Percentiles rank a stretch among this genome's conserved stretches.
phyloP scores from a whole-genome alignment of 2,113 vertebrate species.

The Pholis gunnellus region DNA sequence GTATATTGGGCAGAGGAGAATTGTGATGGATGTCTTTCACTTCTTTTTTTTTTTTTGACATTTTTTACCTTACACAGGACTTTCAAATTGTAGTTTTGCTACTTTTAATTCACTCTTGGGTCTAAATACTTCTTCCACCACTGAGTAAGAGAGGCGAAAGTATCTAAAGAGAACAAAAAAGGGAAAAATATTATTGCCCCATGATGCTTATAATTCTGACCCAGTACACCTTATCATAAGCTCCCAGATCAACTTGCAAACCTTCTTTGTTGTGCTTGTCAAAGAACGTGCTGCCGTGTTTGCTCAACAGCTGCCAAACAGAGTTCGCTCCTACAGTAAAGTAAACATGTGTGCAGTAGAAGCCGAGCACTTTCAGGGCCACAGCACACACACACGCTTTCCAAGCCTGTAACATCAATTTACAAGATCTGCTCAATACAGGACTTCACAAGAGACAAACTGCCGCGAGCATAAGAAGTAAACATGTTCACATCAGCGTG shows the following conservation, averaged over 20 bases:
- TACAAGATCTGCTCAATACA: neutral
- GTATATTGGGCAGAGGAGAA: neutral
- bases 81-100: neutral
- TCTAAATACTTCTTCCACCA: neutral
- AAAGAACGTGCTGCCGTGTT: slow-evolving; percentile 51
- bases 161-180: neutral
- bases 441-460: neutral
- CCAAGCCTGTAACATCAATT: slow-evolving; percentile 12
- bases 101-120: neutral
- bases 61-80: too few relatives aligned
- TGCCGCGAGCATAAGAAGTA: neutral
- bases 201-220: neutral
- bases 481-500: slow-evolving; percentile 58
- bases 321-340: slow-evolving; percentile 38
- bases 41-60: too few relatives aligned
- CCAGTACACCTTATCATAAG: neutral
- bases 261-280: slow-evolving; percentile 14
- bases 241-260: neutral
- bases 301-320: slow-evolving; percentile 45
- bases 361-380: neutral
- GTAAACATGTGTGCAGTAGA: slow-evolving; percentile 51
- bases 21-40: too few relatives aligned
- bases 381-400: neutral
- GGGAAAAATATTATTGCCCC: neutral
- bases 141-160: neutral